Percentiles rank a stretch among this genome's conserved stretches.
Conservation (phyloP, 2,797 vertebrate genomes). For the Protosalanx chinensis region DNA sequence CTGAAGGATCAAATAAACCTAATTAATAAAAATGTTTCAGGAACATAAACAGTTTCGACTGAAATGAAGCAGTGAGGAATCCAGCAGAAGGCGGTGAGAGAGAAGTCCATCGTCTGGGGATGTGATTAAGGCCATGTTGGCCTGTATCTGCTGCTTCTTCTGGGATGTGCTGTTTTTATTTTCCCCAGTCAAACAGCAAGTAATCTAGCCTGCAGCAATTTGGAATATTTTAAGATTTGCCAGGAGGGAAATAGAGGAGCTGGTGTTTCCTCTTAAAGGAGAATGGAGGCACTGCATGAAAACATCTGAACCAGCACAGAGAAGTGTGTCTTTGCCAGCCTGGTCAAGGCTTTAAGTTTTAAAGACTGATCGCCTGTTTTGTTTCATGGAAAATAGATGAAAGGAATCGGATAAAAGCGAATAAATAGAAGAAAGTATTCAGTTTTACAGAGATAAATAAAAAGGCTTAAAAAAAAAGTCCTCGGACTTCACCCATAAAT, state of each 20-base stretch:
- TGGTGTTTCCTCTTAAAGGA: conserved; percentile 52
- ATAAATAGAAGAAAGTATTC: not conserved
- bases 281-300: conserved; percentile 15
- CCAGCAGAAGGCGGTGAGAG: conserved; percentile 17
- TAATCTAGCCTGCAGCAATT: conserved; percentile 59
- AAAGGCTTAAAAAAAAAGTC: not conserved
- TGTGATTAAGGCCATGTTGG: conserved; percentile 60
- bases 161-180: conserved; percentile 26
- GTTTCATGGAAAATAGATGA: not conserved
- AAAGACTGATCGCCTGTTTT: conserved; percentile 3
- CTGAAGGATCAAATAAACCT: too few species aligned
- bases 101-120: conserved; percentile 59
- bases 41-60: conserved; percentile 37
- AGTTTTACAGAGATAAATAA: not conserved
- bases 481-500: not conserved
- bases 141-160: conserved; percentile 26
- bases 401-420: not conserved
- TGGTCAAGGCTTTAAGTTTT: conserved; percentile 29
- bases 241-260: conserved; percentile 45
- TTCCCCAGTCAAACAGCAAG: conserved; percentile 46
- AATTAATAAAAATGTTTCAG: conserved; percentile 16
- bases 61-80: conserved; percentile 31
- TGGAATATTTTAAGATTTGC: conserved; percentile 68
- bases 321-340: conserved; percentile 22
- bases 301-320: conserved; percentile 16